Evolutionary conservation across 2,113 vertebrate species (phyloP).

Genomic region (Oryzias woworae): DNA sequence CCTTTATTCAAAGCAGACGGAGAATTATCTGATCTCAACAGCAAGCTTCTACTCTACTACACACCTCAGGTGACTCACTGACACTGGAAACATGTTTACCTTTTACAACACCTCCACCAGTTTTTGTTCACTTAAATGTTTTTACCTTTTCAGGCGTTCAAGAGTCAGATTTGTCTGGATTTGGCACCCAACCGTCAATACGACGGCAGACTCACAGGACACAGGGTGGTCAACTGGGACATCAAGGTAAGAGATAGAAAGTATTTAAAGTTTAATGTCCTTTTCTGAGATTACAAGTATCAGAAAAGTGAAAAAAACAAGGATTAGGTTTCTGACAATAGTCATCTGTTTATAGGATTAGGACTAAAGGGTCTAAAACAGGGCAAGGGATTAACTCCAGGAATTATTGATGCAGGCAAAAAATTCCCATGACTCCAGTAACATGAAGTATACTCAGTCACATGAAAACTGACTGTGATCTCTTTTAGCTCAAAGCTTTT

Average conservation of each 20-base stretch:
- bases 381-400: too few relatives aligned
- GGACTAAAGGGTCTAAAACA: too few relatives aligned
- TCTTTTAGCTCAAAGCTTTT: too few relatives aligned
- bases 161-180: constrained; percentile 93
- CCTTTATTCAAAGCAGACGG: constrained; percentile 88
- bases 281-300: background rate
- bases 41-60: constrained; percentile 91
- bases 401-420: too few relatives aligned
- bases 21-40: constrained; percentile 84
- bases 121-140: constrained; percentile 3
- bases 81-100: background rate
- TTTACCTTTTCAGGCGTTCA: constrained; percentile 85
- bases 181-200: constrained; percentile 87
- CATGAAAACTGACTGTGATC: too few relatives aligned
- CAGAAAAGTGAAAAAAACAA: too few relatives aligned
- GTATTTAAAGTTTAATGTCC: background rate
- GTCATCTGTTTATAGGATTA: too few relatives aligned
- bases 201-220: constrained; percentile 92
- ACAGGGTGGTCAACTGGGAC: constrained; percentile 93
- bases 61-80: constrained; percentile 87
- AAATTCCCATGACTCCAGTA: too few relatives aligned
- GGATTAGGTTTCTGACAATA: too few relatives aligned
- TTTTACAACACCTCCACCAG: background rate
- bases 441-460: too few relatives aligned
- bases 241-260: constrained; percentile 82